Percentiles rank a stretch among this genome's conserved stretches.
phyloP scores from a whole-genome alignment of 2,888 invertebrate species.

The Lydus trimaculatus region DNA sequence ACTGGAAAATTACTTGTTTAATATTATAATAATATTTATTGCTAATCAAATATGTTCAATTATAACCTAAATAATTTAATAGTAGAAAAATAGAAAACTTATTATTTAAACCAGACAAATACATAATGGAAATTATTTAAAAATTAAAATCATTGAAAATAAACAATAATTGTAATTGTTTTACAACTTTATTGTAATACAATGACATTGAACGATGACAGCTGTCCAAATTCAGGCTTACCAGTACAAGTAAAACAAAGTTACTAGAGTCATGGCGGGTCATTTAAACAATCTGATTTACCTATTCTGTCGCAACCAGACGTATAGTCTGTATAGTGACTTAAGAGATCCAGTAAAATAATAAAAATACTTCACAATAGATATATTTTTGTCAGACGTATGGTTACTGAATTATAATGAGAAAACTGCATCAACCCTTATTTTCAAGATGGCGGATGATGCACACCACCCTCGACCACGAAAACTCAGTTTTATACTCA shows the following conservation, averaged over 20 bases:
- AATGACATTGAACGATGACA: background rate
- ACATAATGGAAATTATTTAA: slow-evolving; percentile 13
- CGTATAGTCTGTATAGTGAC: too few relatives aligned
- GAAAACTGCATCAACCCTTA: too few relatives aligned
- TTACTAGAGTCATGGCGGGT: background rate
- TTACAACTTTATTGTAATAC: background rate
- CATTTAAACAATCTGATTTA: too few relatives aligned
- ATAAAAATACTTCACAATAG: too few relatives aligned
- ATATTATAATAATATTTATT: too few relatives aligned
- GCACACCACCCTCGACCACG: too few relatives aligned
- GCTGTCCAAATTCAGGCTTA: background rate
- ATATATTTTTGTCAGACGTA: too few relatives aligned
- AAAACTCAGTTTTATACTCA: too few relatives aligned
- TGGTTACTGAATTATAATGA: too few relatives aligned
- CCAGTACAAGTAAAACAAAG: background rate
- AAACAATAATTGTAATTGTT: slow-evolving; percentile 13
- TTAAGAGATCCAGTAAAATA: too few relatives aligned
- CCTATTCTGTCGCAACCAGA: too few relatives aligned
- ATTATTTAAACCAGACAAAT: background rate
- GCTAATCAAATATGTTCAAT: background rate
- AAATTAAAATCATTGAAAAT: slow-evolving; percentile 17
- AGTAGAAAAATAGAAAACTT: slow-evolving; percentile 14
- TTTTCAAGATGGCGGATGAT: too few relatives aligned
- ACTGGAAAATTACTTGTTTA: slow-evolving; percentile 20
- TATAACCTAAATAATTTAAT: slow-evolving; percentile 13